Percentiles rank a stretch among this genome's conserved stretches.
Conservation (phyloP, 2,113 vertebrate genomes). For the Dissostichus mawsoni region DNA sequence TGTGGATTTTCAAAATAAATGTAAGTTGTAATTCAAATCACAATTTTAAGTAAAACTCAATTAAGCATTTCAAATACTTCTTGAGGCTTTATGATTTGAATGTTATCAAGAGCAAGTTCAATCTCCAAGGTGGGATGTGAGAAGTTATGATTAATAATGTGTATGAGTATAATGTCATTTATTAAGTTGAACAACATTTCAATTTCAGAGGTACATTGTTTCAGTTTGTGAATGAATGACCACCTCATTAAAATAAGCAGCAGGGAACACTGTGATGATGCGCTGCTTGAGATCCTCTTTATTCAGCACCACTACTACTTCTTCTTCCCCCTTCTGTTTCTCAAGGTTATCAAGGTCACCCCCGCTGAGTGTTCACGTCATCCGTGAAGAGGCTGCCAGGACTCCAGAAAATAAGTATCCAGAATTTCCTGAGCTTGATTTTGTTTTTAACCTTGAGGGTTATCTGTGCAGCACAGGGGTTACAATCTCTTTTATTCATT, state of each 20-base stretch:
- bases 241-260: neutral
- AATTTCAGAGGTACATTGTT: neutral
- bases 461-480: neutral
- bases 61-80: neutral
- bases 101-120: neutral
- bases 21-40: neutral
- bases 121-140: neutral
- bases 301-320: neutral
- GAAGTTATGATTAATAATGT: neutral
- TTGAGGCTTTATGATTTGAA: neutral
- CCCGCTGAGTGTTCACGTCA: neutral
- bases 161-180: neutral
- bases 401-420: neutral
- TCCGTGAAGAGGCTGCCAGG: neutral
- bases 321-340: too few relatives aligned
- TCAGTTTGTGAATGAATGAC: neutral
- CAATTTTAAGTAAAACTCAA: neutral
- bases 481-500: neutral
- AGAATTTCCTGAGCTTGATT: neutral
- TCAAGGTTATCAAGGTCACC: neutral
- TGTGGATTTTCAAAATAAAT: conserved; percentile 8
- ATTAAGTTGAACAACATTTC: neutral
- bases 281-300: neutral
- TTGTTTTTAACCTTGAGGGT: neutral
- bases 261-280: neutral